phyloP scores from a whole-genome alignment of 2,113 vertebrate species.

The Spea multiplicata region DNA sequence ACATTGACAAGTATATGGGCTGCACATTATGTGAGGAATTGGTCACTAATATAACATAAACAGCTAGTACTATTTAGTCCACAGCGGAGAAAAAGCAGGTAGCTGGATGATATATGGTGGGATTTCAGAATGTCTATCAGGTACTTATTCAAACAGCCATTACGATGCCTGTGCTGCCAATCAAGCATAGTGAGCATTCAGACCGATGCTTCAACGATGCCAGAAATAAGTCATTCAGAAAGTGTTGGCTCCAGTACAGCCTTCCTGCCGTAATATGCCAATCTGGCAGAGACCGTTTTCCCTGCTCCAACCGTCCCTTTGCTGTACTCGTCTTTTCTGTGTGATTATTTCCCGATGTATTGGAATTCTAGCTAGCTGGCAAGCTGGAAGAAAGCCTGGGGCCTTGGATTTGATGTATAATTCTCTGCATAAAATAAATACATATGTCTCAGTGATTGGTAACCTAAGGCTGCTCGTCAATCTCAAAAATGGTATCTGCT shows the following conservation, averaged over 20 bases:
- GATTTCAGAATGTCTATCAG: conserved; percentile 23
- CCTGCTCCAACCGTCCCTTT: conserved; percentile 26
- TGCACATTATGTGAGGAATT: too few relatives aligned
- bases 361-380: conserved; percentile 33
- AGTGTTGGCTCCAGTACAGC: conserved; percentile 33
- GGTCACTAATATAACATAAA: too few relatives aligned
- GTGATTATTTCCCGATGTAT: conserved; percentile 38
- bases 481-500: too few relatives aligned
- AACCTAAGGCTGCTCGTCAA: too few relatives aligned
- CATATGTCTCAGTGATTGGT: too few relatives aligned
- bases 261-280: conserved; percentile 33
- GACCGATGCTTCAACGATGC: conserved; percentile 37
- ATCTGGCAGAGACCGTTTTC: conserved; percentile 31
- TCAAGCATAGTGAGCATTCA: conserved; percentile 28
- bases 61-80: too few relatives aligned
- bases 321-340: conserved; percentile 24
- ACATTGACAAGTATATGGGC: too few relatives aligned
- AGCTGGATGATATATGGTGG: neutral
- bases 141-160: conserved; percentile 16
- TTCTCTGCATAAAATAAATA: neutral
- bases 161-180: conserved; percentile 33
- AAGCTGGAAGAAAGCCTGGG: conserved; percentile 19
- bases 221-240: conserved; percentile 46
- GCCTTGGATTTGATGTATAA: conserved; percentile 4
- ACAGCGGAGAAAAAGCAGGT: too few relatives aligned